These are phyloP conservation scores for Labeo calbasu DNA, from an alignment of 2,797 vertebrate genomes.

Conservation along the genomic window DNA sequence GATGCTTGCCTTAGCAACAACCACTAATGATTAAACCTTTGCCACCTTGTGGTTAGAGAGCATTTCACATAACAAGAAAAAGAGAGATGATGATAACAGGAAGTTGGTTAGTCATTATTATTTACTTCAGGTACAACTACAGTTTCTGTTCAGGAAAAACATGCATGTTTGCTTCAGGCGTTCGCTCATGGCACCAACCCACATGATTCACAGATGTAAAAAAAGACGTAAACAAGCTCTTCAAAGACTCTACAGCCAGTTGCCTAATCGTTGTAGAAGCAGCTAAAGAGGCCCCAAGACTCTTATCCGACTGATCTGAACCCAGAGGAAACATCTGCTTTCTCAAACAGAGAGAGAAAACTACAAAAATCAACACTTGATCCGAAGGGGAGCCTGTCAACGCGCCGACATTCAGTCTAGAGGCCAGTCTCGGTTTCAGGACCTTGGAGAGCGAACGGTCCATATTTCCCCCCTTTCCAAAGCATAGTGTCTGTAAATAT, in stretches of 20 bases:
- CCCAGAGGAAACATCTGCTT: slow-evolving; percentile 9
- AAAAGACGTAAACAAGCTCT: slow-evolving; percentile 42
- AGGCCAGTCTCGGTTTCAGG: slow-evolving; percentile 52
- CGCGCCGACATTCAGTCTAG: slow-evolving; percentile 4
- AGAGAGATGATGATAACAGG: not conserved
- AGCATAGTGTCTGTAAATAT: slow-evolving; percentile 16
- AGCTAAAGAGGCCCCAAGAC: slow-evolving; percentile 19
- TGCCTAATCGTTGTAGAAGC: slow-evolving; percentile 32
- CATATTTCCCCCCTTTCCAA: slow-evolving; percentile 4
- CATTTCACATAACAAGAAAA: not conserved
- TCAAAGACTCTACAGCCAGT: slow-evolving; percentile 36
- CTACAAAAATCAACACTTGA: slow-evolving; percentile 23
- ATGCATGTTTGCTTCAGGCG: not conserved
- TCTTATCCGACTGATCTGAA: slow-evolving; percentile 19
- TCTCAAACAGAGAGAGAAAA: slow-evolving; percentile 8
- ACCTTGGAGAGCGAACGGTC: slow-evolving; percentile 57
- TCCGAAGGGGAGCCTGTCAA: not conserved
- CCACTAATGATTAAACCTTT: slow-evolving; percentile 27
- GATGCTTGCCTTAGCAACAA: not conserved
- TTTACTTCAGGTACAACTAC: not conserved
- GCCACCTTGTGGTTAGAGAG: slow-evolving; percentile 31
- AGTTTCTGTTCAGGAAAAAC: slow-evolving; percentile 10
- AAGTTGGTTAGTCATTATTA: slow-evolving; percentile 59
- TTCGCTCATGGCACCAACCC: slow-evolving; percentile 9
- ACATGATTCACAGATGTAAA: slow-evolving; percentile 3